Percentiles rank a stretch among this genome's conserved stretches.
Conservation (phyloP, 2,888 invertebrate genomes). For the Cataglyphis cursor region DNA sequence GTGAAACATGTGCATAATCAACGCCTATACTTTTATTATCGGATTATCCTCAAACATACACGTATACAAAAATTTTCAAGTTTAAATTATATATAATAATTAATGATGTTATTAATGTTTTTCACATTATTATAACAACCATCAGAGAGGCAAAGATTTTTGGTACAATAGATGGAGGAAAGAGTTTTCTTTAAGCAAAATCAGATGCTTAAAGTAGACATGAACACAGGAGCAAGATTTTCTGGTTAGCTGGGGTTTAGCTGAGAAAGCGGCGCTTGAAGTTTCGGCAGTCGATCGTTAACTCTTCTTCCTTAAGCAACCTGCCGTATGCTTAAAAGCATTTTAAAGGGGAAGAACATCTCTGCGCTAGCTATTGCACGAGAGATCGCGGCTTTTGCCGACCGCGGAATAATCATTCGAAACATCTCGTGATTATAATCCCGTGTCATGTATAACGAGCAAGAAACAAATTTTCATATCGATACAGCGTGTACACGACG, state of each 20-base stretch:
- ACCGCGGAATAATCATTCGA: slow-evolving; percentile 23
- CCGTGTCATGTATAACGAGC: slow-evolving; percentile 40
- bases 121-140: background rate
- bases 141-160: background rate
- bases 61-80: too few relatives aligned
- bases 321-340: slow-evolving; percentile 31
- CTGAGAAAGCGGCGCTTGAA: slow-evolving; percentile 53
- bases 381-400: slow-evolving; percentile 19
- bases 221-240: slow-evolving; percentile 16
- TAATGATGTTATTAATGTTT: background rate
- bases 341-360: slow-evolving; percentile 62
- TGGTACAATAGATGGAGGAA: background rate
- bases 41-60: too few relatives aligned
- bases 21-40: too few relatives aligned
- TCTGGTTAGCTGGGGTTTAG: slow-evolving; percentile 41
- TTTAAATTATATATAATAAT: slow-evolving; percentile 3
- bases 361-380: background rate
- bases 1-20: too few relatives aligned
- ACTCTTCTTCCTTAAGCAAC: slow-evolving; percentile 53
- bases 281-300: slow-evolving; percentile 59
- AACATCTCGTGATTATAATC: background rate
- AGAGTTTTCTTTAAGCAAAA: slow-evolving; percentile 23
- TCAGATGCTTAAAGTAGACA: slow-evolving; percentile 42
- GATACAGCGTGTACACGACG: background rate
- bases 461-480: slow-evolving; percentile 58